These are phyloP conservation scores for Chrosomus eos DNA, from an alignment of 2,797 vertebrate species.

Conservation along the genomic window DNA sequence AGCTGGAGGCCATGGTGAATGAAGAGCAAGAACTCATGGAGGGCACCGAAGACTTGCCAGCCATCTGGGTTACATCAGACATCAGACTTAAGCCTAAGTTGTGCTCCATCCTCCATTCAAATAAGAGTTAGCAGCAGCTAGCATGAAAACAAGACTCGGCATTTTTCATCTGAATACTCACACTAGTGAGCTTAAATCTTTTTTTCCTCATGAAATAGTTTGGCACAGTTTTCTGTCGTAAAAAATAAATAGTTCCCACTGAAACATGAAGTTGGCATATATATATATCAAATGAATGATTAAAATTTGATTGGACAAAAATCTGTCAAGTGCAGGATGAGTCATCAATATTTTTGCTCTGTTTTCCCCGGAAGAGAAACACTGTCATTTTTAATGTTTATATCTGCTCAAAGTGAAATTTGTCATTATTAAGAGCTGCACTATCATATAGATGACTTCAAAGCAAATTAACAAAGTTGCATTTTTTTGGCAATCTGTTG, in stretches of 20 bases:
- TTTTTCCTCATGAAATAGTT: not conserved
- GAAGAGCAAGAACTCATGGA: constrained; percentile 35
- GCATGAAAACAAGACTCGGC: not conserved
- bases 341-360: not conserved
- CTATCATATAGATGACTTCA: too few relatives aligned
- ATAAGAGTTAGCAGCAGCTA: not conserved
- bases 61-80: constrained; percentile 51
- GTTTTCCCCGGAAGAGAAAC: not conserved
- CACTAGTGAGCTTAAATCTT: not conserved
- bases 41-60: constrained; percentile 33
- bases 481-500: not conserved
- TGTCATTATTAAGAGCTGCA: not conserved
- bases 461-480: not conserved
- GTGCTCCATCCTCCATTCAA: constrained; percentile 14
- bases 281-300: not conserved
- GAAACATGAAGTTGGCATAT: not conserved
- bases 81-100: constrained; percentile 11
- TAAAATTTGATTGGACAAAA: not conserved
- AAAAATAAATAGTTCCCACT: not conserved
- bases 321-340: not conserved
- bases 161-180: not conserved
- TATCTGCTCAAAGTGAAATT: not conserved
- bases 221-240: not conserved
- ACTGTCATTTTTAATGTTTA: not conserved
- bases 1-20: constrained; percentile 45